Percentiles rank a stretch among this genome's conserved stretches.
These are phyloP conservation scores for Drosophila baimaii DNA, from an alignment of 1,140 invertebrate genomes.

Conservation along the genomic window DNA sequence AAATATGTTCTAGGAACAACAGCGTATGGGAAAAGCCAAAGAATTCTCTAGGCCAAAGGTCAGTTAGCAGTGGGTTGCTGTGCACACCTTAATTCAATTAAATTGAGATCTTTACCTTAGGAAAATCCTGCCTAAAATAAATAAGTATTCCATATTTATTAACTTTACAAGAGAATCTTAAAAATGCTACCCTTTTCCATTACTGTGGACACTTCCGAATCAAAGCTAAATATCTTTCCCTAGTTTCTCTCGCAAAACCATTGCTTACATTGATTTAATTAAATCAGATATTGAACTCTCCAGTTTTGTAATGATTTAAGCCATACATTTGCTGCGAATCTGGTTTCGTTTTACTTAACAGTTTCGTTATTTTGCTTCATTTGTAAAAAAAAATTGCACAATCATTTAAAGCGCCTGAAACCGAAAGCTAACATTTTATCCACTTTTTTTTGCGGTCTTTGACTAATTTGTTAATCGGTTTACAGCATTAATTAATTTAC, in stretches of 20 bases:
- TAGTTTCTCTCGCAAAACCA: neutral
- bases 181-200: too few species aligned
- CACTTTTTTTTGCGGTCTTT: slow-evolving; percentile 25
- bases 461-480: slow-evolving; percentile 41
- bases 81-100: too few species aligned
- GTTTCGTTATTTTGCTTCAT: slow-evolving; percentile 16
- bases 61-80: neutral
- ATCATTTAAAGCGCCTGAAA: slow-evolving; percentile 26
- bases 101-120: neutral
- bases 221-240: too few species aligned
- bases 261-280: neutral
- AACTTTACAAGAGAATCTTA: neutral
- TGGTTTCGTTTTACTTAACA: slow-evolving; percentile 17
- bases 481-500: slow-evolving; percentile 42
- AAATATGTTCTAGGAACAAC: slow-evolving; percentile 37
- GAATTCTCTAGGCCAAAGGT: neutral
- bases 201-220: neutral
- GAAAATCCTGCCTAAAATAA: neutral
- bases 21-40: neutral
- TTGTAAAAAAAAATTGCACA: slow-evolving; percentile 30
- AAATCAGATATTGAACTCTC: neutral
- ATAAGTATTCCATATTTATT: neutral
- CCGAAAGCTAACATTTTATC: slow-evolving; percentile 21
- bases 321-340: slow-evolving; percentile 7
- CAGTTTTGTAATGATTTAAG: neutral